Base-by-base conservation (phyloP, 2,888 invertebrate species). In the Scelioninae gen. 1 region DNA sequence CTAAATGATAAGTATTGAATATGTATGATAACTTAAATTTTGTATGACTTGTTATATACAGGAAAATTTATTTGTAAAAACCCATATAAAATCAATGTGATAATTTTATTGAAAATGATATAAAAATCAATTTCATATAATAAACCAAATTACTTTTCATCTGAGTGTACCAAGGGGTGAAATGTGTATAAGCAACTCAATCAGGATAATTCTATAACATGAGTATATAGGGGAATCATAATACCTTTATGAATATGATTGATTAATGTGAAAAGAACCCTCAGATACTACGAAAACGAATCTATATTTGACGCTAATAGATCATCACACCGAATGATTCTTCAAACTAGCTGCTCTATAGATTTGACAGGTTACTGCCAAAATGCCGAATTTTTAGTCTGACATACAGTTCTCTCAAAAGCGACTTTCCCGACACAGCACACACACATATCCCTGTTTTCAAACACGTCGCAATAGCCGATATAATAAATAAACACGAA, bases 171-270 rank as follows among this genome's bases (percentile, higher is more conserved):
- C 32, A 16, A 71, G 49, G 56, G 58, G 58, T 45, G 51, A 81
- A 66, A 65, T 43, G 31, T 71, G 16, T 75, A n/a, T n/a, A 75
- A 65, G 51, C 47, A 60, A 71, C 45, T 60, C 23, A 68, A 62
- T 80, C 40, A 53, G 60, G 68, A 75, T 75, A 63, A 69, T 76
- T 74, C 62, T 82, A 86, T 89, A 91, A 90, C 88, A 85, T 89
- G 85, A 87, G 85, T 87, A 88, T 88, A 86, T 85, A 90, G 88
- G 90, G 89, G 87, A 32, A 13, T 87, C 87, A 89, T 90, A 90
- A 91, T 90, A 91, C 88, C 85, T 89, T 89, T 88, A 85, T 86
- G 85, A 66, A 85, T 87, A 83, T 87, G 85, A 89, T 88, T 87
- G 85, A 85, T 86, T 81, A 85, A 82, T 82, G 77, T 80, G 79